Evolutionary conservation across 2,113 vertebrate genomes (phyloP).

Genomic region (Noctilio leporinus): DNA sequence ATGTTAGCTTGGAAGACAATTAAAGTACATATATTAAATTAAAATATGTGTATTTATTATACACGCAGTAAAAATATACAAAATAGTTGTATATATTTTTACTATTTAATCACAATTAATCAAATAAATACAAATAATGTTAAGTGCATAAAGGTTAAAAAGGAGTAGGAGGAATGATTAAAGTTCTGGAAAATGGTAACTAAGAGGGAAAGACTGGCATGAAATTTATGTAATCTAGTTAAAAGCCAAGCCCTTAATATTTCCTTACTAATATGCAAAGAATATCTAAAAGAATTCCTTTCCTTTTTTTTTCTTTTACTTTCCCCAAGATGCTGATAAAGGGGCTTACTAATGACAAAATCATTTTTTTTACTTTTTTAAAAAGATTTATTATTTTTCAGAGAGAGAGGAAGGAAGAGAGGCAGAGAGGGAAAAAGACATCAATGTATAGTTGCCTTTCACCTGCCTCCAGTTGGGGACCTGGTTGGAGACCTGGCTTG

Average conservation of each 20-base stretch:
- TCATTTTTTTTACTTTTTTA: no score
- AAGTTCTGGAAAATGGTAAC: not conserved
- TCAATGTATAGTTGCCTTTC: no score
- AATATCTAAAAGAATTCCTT: not conserved
- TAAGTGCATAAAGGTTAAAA: not conserved
- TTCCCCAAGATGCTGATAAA: not conserved
- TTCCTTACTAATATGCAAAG: not conserved
- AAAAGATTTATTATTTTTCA: no score
- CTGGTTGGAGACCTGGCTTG: no score
- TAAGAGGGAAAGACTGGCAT: not conserved
- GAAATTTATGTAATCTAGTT: not conserved
- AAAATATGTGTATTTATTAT: not conserved
- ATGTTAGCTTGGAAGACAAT: not conserved
- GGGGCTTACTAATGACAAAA: not conserved
- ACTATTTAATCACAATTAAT: not conserved
- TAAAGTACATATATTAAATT: not conserved
- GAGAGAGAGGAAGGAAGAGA: no score
- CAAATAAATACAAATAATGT: not conserved
- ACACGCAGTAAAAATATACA: not conserved
- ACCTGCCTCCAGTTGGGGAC: no score
- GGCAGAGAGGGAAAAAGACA: no score
- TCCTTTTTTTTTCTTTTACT: not conserved
- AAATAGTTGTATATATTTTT: slow-evolving; percentile 8
- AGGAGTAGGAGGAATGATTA: not conserved
- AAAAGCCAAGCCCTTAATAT: not conserved